Percentiles rank a stretch among this genome's conserved stretches.
Evolutionary conservation across 1,140 invertebrate genomes (phyloP).

Genomic region (silkworm (Bombyx mori)): ASM3026992v2 NC_085125.1:3400001-3400500

Average conservation of each 20-base stretch:
- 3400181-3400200: too few species aligned
- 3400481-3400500: neutral
- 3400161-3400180: too few species aligned
- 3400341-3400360: slow-evolving; percentile 22
- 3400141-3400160: too few species aligned
- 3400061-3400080: too few species aligned
- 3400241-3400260: slow-evolving; percentile 63
- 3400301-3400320: slow-evolving; percentile 56
- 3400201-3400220: too few species aligned
- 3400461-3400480: neutral
- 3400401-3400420: slow-evolving; percentile 43
- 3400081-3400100: too few species aligned
- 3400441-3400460: slow-evolving; percentile 10
- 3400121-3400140: too few species aligned
- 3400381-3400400: slow-evolving; percentile 64
- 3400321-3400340: slow-evolving; percentile 35
- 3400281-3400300: slow-evolving; percentile 62
- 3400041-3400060: too few species aligned
- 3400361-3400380: slow-evolving; percentile 27
- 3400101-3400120: too few species aligned
- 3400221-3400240: neutral
- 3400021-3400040: too few species aligned
- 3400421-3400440: slow-evolving; percentile 47
- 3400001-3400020: too few species aligned
- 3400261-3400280: slow-evolving; percentile 61